Conservation (phyloP, 2,888 invertebrate genomes). For the Tricholauxania praeusta region DNA sequence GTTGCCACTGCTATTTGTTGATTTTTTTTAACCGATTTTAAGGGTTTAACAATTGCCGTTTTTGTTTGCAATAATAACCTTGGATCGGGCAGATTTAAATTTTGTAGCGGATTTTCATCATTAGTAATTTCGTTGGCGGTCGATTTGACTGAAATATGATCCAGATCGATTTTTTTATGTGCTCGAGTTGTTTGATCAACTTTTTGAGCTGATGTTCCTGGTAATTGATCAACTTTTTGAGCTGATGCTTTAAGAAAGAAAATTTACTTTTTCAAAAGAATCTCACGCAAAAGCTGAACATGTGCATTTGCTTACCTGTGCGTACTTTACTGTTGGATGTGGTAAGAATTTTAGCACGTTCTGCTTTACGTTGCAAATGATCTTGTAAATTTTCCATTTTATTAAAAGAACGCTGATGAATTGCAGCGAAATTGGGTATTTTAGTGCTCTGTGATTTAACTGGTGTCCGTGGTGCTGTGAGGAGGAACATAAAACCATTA, state of each 20-base stretch:
- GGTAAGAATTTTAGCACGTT: conserved; percentile 61
- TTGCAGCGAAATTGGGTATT: conserved; percentile 77
- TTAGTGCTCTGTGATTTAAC: conserved; percentile 67
- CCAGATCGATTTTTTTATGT: conserved; percentile 51
- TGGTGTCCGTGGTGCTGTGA: conserved; percentile 24
- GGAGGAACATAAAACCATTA: neutral
- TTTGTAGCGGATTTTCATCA: conserved; percentile 16
- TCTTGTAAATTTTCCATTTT: conserved; percentile 79
- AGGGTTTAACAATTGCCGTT: conserved; percentile 20
- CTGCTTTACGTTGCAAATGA: conserved; percentile 69
- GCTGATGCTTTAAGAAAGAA: conserved; percentile 39
- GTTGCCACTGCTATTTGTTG: conserved; percentile 12
- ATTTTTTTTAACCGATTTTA: conserved; percentile 9
- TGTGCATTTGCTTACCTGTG: conserved; percentile 43
- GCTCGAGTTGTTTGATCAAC: conserved; percentile 40
- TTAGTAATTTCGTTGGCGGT: neutral
- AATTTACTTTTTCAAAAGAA: neutral
- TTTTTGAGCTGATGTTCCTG: conserved; percentile 3
- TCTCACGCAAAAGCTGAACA: neutral
- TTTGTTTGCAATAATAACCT: neutral
- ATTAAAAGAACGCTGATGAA: conserved; percentile 75
- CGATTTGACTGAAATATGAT: neutral
- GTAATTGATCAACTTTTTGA: conserved; percentile 35
- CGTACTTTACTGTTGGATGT: conserved; percentile 51
- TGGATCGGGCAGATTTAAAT: conserved; percentile 2